Percentiles rank a stretch among this genome's conserved stretches.
These are phyloP conservation scores for Panthera leo DNA, from an alignment of 2,113 vertebrate genomes.

Conservation along the genomic window DNA sequence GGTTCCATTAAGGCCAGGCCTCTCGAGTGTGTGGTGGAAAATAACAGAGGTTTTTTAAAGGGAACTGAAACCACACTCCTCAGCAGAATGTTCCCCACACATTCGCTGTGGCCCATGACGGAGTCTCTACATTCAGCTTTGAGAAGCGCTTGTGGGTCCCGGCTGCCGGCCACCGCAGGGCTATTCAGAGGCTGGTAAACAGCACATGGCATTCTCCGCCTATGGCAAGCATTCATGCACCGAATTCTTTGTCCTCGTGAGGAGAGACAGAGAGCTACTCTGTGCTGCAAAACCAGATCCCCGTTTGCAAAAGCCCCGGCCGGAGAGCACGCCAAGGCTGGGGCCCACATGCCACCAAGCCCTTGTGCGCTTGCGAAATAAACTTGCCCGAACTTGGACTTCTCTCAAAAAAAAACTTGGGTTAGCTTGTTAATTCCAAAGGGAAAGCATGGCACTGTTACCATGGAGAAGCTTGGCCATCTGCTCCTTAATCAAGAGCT, in stretches of 20 bases:
- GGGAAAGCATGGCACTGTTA: not conserved
- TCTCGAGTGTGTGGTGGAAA: constrained; percentile 38
- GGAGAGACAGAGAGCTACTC: constrained; percentile 55
- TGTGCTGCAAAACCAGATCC: constrained; percentile 44
- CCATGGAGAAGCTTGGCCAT: not conserved
- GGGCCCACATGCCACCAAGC: not conserved
- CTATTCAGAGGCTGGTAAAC: constrained; percentile 50
- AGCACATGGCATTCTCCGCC: constrained; percentile 56
- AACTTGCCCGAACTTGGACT: constrained; percentile 58
- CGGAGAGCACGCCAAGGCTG: not conserved
- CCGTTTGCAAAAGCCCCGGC: not conserved
- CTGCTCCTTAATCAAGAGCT: not conserved
- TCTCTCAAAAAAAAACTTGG: constrained; percentile 46
- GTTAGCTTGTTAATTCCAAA: constrained; percentile 28
- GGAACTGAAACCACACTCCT: constrained; percentile 37
- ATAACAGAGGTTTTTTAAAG: constrained; percentile 46
- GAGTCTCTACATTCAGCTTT: not conserved
- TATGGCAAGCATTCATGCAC: constrained; percentile 16
- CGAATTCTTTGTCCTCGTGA: constrained; percentile 66
- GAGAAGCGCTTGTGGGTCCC: not conserved
- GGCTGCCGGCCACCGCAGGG: not conserved
- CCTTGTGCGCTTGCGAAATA: not conserved
- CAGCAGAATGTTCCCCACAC: constrained; percentile 53
- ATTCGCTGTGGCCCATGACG: not conserved
- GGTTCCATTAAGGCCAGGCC: not conserved